Base-by-base conservation (phyloP, 2,113 vertebrate genomes). In the Dolichotis patagonum region DNA sequence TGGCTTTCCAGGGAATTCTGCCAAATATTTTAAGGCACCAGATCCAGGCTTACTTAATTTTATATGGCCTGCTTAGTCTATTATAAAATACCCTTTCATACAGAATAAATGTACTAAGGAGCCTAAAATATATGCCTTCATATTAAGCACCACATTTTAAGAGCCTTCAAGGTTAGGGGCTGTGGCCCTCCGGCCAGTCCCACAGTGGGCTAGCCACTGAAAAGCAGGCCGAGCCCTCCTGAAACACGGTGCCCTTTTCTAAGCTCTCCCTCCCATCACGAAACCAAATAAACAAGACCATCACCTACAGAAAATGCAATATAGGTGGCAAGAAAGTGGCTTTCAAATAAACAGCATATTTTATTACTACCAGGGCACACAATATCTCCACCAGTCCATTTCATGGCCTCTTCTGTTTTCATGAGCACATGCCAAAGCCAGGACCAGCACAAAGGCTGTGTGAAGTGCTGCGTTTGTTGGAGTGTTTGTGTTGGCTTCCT, bases 21-120 rank as follows among this genome's bases (percentile, higher is more conserved):
- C 99, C 99, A 99, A 99, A 98, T 98, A 98, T 98, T 99, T 98
- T 98, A 98, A 98, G 99, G 98, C 99, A 99, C 99, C 98, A 98
- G 98, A 98, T 98, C 98, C 99, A 99, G 98, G 98, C 98, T 98
- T 98, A 98, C 98, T 98, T 99, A 98, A 99, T 99, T 99, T 99
- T 98, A 98, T 98, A 98, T 98, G 98, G 97, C 98, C 98, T 99
- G 98, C 98, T 96, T 96, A 98, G 97, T 98, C 98, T 98, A 98
- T 98, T 98, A 98, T 98, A 98, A 98, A 98, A 98, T 97, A 97
- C 95, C 98, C 98, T 98, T 99, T 98, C 98, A 98, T 98, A 98
- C 92, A 98, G 97, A 98, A 98, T 98, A 97, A 99, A 98, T 99
- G 98, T 98, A 97, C 98, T 98, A 98, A 96, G 97, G 96, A 98